phyloP scores from a whole-genome alignment of 2,113 vertebrate species.

The Nerophis lumbriciformis region DNA sequence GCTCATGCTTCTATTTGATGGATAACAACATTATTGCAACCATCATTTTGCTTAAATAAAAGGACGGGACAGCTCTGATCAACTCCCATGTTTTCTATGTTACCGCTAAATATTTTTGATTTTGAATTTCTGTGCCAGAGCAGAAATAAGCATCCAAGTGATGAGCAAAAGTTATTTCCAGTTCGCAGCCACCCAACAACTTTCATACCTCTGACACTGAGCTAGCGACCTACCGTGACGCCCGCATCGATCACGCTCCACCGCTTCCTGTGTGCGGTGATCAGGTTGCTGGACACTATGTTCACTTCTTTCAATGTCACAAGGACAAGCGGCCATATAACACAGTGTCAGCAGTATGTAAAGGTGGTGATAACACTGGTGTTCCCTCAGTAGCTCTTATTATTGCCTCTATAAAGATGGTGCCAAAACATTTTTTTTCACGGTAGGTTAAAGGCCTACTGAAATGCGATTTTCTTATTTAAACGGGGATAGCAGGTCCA shows the following conservation, averaged over 20 bases:
- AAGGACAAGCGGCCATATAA: conserved; percentile 41
- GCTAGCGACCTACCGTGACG: conserved; percentile 31
- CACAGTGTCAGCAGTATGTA: conserved; percentile 28
- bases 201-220: conserved; percentile 55
- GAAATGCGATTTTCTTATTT: too few relatives aligned
- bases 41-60: too few relatives aligned
- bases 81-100: not conserved
- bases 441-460: too few relatives aligned
- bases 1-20: too few relatives aligned
- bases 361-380: conserved; percentile 7
- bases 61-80: not conserved
- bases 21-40: too few relatives aligned
- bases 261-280: conserved; percentile 45
- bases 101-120: conserved; percentile 29
- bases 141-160: conserved; percentile 45
- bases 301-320: conserved; percentile 60
- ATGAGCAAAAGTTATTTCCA: conserved; percentile 62
- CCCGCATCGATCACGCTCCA: conserved; percentile 55
- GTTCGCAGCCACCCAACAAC: conserved; percentile 50
- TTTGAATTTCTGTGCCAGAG: conserved; percentile 10
- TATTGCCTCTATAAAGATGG: conserved; percentile 15
- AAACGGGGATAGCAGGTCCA: too few relatives aligned
- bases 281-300: conserved; percentile 50
- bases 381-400: conserved; percentile 4
- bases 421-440: not conserved